A percentile compares a stretch with the other conserved stretches of the same genome.
Conservation (phyloP, 2,888 invertebrate genomes). For the Noctua janthe region DNA sequence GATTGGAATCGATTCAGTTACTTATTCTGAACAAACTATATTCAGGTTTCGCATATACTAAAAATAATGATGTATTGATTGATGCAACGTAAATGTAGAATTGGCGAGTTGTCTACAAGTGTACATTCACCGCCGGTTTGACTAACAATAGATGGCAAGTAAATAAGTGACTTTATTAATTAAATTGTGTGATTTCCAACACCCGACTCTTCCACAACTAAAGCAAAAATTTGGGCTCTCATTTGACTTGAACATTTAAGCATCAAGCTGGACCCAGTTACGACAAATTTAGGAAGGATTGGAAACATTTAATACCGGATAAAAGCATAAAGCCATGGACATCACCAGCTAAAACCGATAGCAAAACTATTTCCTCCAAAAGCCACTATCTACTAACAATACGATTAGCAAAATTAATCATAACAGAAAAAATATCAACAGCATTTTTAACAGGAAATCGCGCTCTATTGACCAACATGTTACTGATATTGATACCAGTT, state of each 20-base stretch:
- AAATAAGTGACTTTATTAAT: not conserved
- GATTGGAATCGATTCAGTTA: no score
- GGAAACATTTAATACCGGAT: not conserved
- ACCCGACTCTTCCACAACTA: not conserved
- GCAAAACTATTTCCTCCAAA: slow-evolving; percentile 21
- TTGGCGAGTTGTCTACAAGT: not conserved
- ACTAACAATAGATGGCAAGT: not conserved
- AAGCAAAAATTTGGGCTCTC: not conserved
- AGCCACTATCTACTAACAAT: not conserved
- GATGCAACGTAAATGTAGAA: not conserved
- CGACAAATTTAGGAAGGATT: not conserved
- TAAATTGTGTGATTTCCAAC: not conserved
- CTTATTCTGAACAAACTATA: no score
- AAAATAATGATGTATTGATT: no score
- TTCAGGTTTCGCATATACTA: no score
- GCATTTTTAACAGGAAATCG: slow-evolving; percentile 45
- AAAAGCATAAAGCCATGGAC: not conserved
- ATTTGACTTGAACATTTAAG: not conserved
- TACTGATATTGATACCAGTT: slow-evolving; percentile 41
- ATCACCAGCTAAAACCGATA: slow-evolving; percentile 18
- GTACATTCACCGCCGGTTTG: not conserved
- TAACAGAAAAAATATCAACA: slow-evolving; percentile 16
- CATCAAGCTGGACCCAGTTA: not conserved
- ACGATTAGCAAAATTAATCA: slow-evolving; percentile 34
- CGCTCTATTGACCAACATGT: slow-evolving; percentile 52